phyloP scores from a whole-genome alignment of 2,797 vertebrate species.

The Coreius guichenoti region DNA sequence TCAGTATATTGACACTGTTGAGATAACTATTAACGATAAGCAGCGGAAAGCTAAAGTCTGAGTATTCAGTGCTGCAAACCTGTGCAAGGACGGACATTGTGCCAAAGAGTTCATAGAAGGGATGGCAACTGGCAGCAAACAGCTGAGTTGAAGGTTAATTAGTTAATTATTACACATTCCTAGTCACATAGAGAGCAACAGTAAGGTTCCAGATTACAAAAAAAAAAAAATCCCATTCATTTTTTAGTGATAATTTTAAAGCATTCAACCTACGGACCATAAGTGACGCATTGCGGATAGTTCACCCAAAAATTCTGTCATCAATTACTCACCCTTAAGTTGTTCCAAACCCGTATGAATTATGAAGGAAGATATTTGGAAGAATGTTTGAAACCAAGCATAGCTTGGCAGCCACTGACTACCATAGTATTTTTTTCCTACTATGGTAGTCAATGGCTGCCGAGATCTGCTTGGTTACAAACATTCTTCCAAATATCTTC shows the following conservation, averaged over 20 bases:
- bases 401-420: too few species aligned
- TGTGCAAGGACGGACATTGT: background rate
- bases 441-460: too few species aligned
- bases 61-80: slow-evolving; percentile 19
- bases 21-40: background rate
- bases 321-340: too few species aligned
- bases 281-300: background rate
- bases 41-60: background rate
- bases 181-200: background rate
- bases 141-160: background rate
- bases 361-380: too few species aligned
- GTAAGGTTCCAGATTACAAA: background rate
- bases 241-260: background rate
- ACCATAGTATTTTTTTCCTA: too few species aligned
- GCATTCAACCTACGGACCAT: background rate
- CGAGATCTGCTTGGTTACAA: too few species aligned
- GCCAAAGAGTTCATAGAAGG: background rate
- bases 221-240: background rate
- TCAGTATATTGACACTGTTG: background rate
- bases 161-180: slow-evolving; percentile 13
- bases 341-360: too few species aligned
- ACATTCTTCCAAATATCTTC: too few species aligned
- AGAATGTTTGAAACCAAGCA: too few species aligned
- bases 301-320: too few species aligned
- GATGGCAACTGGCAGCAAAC: background rate